Evolutionary conservation across 1,140 invertebrate genomes (phyloP), one percentile per base, ranked within the genome.

Genomic region (Monochamus saltuarius): DNA sequence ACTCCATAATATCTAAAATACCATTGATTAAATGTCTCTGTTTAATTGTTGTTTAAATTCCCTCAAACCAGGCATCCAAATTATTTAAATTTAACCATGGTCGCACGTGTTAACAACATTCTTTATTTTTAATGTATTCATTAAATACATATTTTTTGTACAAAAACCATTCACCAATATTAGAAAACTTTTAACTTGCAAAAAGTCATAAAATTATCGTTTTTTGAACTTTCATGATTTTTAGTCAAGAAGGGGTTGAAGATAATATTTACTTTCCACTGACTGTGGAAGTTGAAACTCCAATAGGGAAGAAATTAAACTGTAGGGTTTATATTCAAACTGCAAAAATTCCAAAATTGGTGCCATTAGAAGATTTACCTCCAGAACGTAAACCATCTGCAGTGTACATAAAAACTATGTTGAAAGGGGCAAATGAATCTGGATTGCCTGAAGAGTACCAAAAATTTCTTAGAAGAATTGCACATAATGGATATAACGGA

Each of bases 231-330:
- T 13, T 46, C 45, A 46, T 46, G 9, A 10, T 17, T 46, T 46
- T 35, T 72, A 88, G 84, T 56, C 90, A 93, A 80, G 90, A 92
- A 84, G 87, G 87, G 55, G 89, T 91, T 1, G 75, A 82, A 22
- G 71, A 82, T 17, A 83, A 85, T 39, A 80, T 88, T 59, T 93
- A 92, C 71, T 82, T 82, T 72, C 77, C 84, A 22, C 76, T 89
- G 62, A 77, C 79, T 42, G 84, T 90, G 2, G 75, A 83, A 29
- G 77, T 92, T 17, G 62, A 78, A 49, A 82, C 81, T 13, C 66
- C 74, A 1, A 72, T 77, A 54, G 87, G 84, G 2, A 64, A 72
- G 35, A 75, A 63, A 47, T 67, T 84, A 1, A 74, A 78, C 40
- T 91, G 89, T 70, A 77, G 87, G 47, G 83, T 84, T 39, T 92